phyloP scores from a whole-genome alignment of 2,797 vertebrate genomes.

The Xerus rutilus region DNA sequence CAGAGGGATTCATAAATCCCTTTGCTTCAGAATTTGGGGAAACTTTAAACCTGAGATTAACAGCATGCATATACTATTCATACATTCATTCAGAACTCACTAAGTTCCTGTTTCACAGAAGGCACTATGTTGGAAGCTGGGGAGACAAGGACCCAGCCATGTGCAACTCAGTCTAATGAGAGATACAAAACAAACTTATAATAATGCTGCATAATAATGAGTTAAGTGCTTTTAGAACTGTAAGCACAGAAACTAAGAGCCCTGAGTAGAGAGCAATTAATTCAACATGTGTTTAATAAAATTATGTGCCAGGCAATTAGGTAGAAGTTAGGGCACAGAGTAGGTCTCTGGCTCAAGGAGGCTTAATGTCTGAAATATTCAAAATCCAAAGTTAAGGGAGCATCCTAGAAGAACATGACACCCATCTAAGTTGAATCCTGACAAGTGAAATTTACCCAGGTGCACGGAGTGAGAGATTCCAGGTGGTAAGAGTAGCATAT shows the following conservation, averaged over 20 bases:
- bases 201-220: not conserved
- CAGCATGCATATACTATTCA: not conserved
- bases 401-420: not conserved
- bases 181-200: conserved; percentile 8
- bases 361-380: not conserved
- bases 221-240: not conserved
- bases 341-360: not conserved
- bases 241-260: not conserved
- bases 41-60: not conserved
- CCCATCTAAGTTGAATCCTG: not conserved
- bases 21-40: conserved; percentile 5
- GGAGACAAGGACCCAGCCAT: not conserved
- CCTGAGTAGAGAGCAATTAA: not conserved
- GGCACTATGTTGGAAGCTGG: not conserved
- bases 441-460: not conserved
- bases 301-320: not conserved
- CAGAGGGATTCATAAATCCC: not conserved
- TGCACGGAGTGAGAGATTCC: not conserved
- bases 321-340: conserved; percentile 2
- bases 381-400: not conserved
- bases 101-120: not conserved
- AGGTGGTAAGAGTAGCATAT: not conserved
- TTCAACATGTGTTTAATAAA: not conserved
- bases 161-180: not conserved
- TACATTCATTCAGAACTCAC: not conserved